Base-by-base conservation (phyloP, 2,797 vertebrate species). In the Acanthis flammea region DNA sequence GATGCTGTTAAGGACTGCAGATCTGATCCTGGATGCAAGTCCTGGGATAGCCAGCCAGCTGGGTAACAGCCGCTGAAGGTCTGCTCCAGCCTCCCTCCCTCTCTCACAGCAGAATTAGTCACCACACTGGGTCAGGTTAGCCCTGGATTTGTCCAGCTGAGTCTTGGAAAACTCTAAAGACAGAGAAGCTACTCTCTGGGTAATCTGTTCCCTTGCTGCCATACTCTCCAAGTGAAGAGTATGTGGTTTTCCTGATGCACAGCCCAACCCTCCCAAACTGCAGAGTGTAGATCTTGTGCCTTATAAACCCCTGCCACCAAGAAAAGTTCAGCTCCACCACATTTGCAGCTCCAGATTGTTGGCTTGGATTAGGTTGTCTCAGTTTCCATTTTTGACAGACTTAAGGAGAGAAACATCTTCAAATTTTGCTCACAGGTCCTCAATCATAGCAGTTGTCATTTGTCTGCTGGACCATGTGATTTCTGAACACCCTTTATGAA, bases 371-470 rank as follows among this genome's bases (percentile, higher is more conserved):
- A 51, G 10, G 24, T 30, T 50, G 30, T 16, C 24, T 70, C 3
- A 3, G 12, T 39, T 94, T 72, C n/a, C 7, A 11, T 6, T 90
- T 88, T 76, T 58, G 21, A 28, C 41, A 14, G 35, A 47, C 7
- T 65, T 68, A 60, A 57, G 27, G 15, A 45, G 6, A 1, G 12
- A 53, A 62, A 39, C 12, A 50, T n/a, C 39, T 81, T 75, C 25
- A 71, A 33, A 45, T 67, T 93, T 83, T 86, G 16, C 33, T 71
- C 16, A 31, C 30, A 75, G 21, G 6, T 18, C 19, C 44, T 82
- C 37, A 47, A 0, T 47, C n/a, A 17, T 9, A 35, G 16, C 19
- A 3, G 23, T 25, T 42, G 10, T 13, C 41, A 3, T 42, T 31
- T 78, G 8, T 50, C 30, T 76, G n/a, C 12, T 77, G 53, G 28